A percentile compares a stretch with the other conserved stretches of the same genome.
Evolutionary conservation across 2,113 vertebrate species (phyloP).

Genomic region (Apistogramma diplotaenia): DNA sequence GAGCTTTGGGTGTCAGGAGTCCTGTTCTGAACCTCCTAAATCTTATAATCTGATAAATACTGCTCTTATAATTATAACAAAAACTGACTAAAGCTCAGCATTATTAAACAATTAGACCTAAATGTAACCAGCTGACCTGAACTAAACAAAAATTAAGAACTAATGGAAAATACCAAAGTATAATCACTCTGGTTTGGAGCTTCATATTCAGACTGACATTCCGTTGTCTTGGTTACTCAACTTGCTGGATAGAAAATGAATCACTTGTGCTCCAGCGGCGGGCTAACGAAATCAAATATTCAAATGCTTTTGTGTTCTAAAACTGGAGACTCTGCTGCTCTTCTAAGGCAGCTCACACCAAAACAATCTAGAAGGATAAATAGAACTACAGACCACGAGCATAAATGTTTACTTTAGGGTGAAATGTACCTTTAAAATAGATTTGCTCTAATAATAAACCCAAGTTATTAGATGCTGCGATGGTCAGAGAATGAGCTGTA

Average conservation of each 20-base stretch:
- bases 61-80: no score
- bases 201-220: fast-evolving
- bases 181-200: not conserved
- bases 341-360: not conserved
- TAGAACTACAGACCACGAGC: not conserved
- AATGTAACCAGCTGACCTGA: not conserved
- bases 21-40: not conserved
- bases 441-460: not conserved
- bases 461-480: not conserved
- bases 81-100: not conserved
- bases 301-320: not conserved
- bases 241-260: not conserved
- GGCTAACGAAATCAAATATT: not conserved
- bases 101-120: not conserved
- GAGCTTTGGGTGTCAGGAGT: no score
- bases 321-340: not conserved
- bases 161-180: not conserved
- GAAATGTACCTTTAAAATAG: not conserved
- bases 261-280: not conserved
- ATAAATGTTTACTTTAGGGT: not conserved
- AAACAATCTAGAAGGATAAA: not conserved
- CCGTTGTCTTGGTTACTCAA: not conserved
- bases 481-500: not conserved
- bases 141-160: not conserved
- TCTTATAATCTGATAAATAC: not conserved